These are phyloP conservation scores for Burhinus bistriatus DNA, from an alignment of 2,113 vertebrate species.

Conservation along the genomic window DNA sequence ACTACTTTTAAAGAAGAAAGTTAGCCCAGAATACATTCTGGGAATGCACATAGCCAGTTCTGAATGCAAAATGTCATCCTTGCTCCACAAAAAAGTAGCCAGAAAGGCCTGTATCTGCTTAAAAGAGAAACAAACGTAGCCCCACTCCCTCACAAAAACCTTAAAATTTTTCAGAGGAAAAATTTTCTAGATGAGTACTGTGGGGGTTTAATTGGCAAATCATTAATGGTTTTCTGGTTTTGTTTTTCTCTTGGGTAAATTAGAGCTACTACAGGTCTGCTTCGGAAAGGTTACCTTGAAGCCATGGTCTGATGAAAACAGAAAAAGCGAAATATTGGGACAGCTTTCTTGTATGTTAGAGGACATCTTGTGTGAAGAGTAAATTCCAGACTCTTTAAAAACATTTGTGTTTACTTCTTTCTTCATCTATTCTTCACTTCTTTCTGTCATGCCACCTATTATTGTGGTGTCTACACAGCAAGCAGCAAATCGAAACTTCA, in stretches of 20 bases:
- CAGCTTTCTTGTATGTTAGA: neutral
- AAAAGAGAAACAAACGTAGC: neutral
- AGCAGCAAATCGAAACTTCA: neutral
- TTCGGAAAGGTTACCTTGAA: neutral
- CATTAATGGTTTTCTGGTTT: neutral
- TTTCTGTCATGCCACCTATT: neutral
- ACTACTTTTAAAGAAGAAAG: neutral
- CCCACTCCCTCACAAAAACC: accelerated
- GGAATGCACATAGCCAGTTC: neutral
- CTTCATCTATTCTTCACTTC: neutral
- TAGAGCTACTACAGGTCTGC: neutral
- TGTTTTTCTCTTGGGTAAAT: neutral
- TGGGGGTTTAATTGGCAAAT: neutral
- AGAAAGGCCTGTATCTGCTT: neutral
- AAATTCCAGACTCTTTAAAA: neutral
- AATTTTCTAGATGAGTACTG: neutral
- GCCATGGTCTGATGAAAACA: neutral
- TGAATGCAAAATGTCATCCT: neutral
- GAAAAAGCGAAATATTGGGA: neutral
- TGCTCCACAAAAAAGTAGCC: neutral
- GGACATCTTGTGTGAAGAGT: neutral
- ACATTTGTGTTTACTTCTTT: neutral
- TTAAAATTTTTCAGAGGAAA: neutral
- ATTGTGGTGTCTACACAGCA: neutral
- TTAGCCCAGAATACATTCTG: neutral